These are phyloP conservation scores for Galerucella nymphaeae DNA, from an alignment of 2,888 invertebrate genomes.

Conservation along the genomic window DNA sequence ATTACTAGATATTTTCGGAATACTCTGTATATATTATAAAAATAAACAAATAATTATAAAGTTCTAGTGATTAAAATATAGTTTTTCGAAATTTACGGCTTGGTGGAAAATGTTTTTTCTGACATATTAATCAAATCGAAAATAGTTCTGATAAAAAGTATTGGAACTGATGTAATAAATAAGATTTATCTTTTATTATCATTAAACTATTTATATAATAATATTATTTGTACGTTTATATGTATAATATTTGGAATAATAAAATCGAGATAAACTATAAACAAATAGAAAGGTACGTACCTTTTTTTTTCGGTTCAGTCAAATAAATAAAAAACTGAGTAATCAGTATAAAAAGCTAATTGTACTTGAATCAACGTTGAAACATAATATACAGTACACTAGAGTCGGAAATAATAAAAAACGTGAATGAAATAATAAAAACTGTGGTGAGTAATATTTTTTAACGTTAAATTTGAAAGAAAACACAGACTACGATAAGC, in stretches of 20 bases:
- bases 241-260: not conserved
- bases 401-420: constrained; percentile 12
- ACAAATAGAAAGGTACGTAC: constrained; percentile 6
- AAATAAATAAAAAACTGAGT: not conserved
- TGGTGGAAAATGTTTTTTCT: not conserved
- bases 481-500: constrained; percentile 21
- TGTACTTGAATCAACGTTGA: not conserved
- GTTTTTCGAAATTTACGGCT: too few species aligned
- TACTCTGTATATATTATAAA: too few species aligned
- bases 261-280: not conserved
- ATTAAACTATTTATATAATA: constrained; percentile 2
- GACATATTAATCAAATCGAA: not conserved
- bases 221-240: not conserved
- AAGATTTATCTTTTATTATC: not conserved
- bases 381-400: constrained; percentile 12
- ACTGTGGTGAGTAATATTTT: constrained; percentile 11
- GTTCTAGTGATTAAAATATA: too few species aligned
- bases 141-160: not conserved
- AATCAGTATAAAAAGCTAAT: not conserved
- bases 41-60: too few species aligned
- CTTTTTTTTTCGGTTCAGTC: constrained; percentile 13
- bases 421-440: constrained; percentile 7
- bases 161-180: not conserved
- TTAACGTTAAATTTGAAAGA: constrained; percentile 6
- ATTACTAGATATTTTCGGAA: too few species aligned